These are phyloP conservation scores for Notocelia uddmanniana DNA, from an alignment of 2,888 invertebrate species.

Conservation along the genomic window DNA sequence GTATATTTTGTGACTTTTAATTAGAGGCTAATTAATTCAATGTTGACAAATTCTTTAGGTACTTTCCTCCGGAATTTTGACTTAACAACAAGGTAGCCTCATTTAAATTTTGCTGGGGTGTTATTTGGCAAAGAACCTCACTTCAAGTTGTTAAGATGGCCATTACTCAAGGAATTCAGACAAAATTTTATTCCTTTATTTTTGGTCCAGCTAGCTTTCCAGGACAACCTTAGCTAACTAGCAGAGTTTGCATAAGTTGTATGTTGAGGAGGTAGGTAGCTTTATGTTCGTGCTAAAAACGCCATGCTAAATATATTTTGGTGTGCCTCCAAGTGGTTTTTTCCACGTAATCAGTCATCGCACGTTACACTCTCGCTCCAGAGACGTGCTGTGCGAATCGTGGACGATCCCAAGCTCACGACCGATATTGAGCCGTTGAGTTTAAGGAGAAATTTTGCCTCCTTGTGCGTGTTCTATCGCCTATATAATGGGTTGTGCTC, in stretches of 20 bases:
- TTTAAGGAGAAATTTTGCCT: too few species aligned
- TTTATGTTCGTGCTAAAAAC: too few species aligned
- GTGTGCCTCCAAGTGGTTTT: too few species aligned
- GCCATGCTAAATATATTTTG: too few species aligned
- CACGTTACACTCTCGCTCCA: too few species aligned
- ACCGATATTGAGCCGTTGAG: too few species aligned
- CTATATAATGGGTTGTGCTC: too few species aligned
- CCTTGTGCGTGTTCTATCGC: too few species aligned
- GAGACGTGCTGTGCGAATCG: too few species aligned
- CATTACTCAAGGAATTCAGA: constrained; percentile 9
- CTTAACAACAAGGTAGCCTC: constrained; percentile 1
- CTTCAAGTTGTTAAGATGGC: constrained; percentile 18
- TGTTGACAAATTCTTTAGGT: background rate
- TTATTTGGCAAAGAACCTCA: constrained; percentile 17
- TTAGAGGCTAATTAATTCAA: background rate
- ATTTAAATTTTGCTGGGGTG: constrained; percentile 28
- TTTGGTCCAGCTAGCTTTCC: background rate
- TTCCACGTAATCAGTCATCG: too few species aligned
- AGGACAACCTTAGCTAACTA: background rate
- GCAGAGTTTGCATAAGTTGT: background rate
- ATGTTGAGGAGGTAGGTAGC: too few species aligned
- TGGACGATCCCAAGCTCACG: too few species aligned
- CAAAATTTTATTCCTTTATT: background rate
- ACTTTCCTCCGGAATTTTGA: background rate
- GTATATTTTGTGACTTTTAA: background rate